A percentile compares a stretch with the other conserved stretches of the same genome.
Conservation (phyloP, 2,888 invertebrate genomes). For the Alsophila aescularia region DNA sequence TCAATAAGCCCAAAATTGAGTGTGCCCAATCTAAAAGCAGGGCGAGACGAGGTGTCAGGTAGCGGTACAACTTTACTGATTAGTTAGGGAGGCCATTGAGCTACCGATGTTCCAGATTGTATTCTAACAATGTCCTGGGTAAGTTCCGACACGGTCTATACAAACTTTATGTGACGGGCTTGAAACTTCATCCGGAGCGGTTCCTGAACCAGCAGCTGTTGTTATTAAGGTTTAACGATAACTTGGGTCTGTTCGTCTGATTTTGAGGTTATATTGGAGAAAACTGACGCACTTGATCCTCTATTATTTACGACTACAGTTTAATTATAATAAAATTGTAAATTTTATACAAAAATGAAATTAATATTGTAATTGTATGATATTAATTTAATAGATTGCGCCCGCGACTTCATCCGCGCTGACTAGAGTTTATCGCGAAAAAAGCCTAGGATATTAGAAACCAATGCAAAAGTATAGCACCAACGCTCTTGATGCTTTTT, state of each 20-base stretch:
- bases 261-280: not conserved
- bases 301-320: too few species aligned
- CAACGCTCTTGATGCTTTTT: too few species aligned
- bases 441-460: too few species aligned
- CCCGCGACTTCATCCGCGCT: too few species aligned
- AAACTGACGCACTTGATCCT: too few species aligned
- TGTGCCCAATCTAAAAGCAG: conserved; percentile 46
- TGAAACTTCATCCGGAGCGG: conserved; percentile 46
- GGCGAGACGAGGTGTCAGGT: conserved; percentile 54
- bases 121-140: conserved; percentile 48
- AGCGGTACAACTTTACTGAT: conserved; percentile 53
- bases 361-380: too few species aligned
- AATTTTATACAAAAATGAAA: too few species aligned
- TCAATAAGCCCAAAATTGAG: conserved; percentile 57
- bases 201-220: conserved; percentile 48
- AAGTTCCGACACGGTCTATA: conserved; percentile 46
- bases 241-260: not conserved
- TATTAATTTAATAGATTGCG: too few species aligned
- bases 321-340: too few species aligned
- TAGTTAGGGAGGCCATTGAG: conserved; percentile 43
- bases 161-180: conserved; percentile 58
- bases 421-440: too few species aligned
- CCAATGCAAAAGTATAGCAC: too few species aligned
- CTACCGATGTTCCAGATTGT: conserved; percentile 47
- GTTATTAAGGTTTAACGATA: conserved; percentile 29